phyloP scores from a whole-genome alignment of 2,888 invertebrate genomes.

The Drosophila flavopinicola region DNA sequence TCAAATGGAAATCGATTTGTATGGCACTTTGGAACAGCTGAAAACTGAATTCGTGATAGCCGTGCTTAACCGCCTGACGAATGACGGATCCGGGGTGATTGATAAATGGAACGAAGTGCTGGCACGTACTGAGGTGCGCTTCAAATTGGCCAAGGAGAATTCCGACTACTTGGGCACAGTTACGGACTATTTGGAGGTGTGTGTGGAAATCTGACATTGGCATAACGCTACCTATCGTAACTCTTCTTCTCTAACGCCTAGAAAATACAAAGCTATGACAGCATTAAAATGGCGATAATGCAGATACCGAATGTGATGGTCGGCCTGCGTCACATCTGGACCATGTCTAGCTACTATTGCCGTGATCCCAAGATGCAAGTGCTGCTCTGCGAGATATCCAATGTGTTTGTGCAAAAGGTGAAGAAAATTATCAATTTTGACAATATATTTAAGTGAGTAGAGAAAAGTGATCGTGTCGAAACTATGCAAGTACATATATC shows the following conservation, averaged over 20 bases:
- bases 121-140: constrained; percentile 64
- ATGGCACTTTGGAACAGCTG: constrained; percentile 92
- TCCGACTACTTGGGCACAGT: constrained; percentile 83
- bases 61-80: constrained; percentile 68
- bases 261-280: constrained; percentile 89
- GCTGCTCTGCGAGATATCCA: constrained; percentile 92
- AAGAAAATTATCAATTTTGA: constrained; percentile 89
- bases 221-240: not conserved
- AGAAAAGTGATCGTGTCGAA: not conserved
- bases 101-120: constrained; percentile 73
- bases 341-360: constrained; percentile 93
- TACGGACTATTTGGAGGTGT: constrained; percentile 85
- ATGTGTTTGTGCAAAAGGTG: constrained; percentile 92
- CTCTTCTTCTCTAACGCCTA: constrained; percentile 64
- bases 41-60: constrained; percentile 87
- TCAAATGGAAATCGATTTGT: constrained; percentile 90
- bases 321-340: constrained; percentile 95
- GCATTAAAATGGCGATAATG: constrained; percentile 89
- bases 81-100: constrained; percentile 59
- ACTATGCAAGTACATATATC: too few relatives aligned
- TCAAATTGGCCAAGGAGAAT: constrained; percentile 83
- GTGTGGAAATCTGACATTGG: constrained; percentile 43
- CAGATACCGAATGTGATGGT: constrained; percentile 92
- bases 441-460: constrained; percentile 90
- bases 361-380: constrained; percentile 94